Evolutionary conservation across 2,888 invertebrate genomes (phyloP).

Genomic region (Stenotaenia linearis): DNA sequence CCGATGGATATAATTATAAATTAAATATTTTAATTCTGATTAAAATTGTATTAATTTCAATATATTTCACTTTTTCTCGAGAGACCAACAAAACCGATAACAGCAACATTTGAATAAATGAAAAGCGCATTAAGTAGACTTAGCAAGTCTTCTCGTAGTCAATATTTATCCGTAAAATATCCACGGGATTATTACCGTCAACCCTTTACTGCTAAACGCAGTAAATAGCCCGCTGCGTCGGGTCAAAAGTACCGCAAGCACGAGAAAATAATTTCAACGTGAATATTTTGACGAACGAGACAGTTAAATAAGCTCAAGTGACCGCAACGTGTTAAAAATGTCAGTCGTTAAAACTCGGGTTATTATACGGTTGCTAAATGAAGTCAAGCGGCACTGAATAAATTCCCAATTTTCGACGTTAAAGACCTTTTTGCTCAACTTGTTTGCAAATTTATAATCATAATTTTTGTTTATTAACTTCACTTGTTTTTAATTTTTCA

Average conservation of each 20-base stretch:
- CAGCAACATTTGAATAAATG: neutral
- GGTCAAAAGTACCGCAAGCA: neutral
- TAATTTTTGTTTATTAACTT: neutral
- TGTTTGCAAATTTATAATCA: neutral
- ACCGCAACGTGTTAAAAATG: neutral
- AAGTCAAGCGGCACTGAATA: neutral
- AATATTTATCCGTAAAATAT: neutral
- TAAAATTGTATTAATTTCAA: too few species aligned
- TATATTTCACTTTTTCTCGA: neutral
- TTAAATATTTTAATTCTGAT: too few species aligned
- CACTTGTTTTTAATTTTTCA: neutral
- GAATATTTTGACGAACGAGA: neutral
- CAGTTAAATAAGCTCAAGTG: constrained; percentile 20
- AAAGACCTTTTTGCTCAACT: neutral
- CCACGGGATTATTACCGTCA: neutral
- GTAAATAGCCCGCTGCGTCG: neutral
- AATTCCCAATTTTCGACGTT: neutral
- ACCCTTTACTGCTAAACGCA: neutral
- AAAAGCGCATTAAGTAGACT: neutral
- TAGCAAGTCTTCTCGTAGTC: neutral
- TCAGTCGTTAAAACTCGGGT: neutral
- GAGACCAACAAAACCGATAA: neutral
- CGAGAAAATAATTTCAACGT: neutral
- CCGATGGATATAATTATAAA: too few species aligned
- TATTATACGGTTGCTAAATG: neutral